These are phyloP conservation scores for Calameuta pallipes DNA, from an alignment of 2,888 invertebrate genomes.

Conservation along the genomic window DNA sequence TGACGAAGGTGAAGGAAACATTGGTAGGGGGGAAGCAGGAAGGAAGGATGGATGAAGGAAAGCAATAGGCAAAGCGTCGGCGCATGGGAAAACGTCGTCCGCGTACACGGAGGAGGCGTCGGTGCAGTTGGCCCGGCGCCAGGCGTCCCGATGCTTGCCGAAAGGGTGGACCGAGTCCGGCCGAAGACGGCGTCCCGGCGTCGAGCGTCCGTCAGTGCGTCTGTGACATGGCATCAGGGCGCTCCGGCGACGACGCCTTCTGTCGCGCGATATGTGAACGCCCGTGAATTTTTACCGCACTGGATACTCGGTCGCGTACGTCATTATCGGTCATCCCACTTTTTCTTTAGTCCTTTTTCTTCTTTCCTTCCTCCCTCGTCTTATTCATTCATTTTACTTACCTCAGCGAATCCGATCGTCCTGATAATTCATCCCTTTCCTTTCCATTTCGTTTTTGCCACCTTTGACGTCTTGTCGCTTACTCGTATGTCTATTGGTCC, in stretches of 20 bases:
- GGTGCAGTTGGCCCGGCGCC: conserved; percentile 50
- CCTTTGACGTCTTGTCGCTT: too few relatives aligned
- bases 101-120: conserved; percentile 4
- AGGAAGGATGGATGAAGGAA: too few relatives aligned
- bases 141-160: conserved; percentile 61
- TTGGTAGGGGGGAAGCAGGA: too few relatives aligned
- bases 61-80: background rate
- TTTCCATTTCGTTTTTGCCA: background rate
- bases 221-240: conserved; percentile 64
- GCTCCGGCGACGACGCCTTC: conserved; percentile 59
- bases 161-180: conserved; percentile 60
- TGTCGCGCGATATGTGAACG: conserved; percentile 49
- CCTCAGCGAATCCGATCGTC: conserved; percentile 9
- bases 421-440: conserved; percentile 6
- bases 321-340: conserved; percentile 8
- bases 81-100: background rate
- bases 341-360: conserved; percentile 22
- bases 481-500: too few relatives aligned
- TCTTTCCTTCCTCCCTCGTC: conserved; percentile 18
- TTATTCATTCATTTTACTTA: conserved; percentile 12
- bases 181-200: conserved; percentile 65
- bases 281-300: conserved; percentile 23
- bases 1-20: too few relatives aligned
- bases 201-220: conserved; percentile 65
- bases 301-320: too few relatives aligned